Conservation (phyloP, 2,888 invertebrate species). For the Sepioteuthis lessoniana region DNA sequence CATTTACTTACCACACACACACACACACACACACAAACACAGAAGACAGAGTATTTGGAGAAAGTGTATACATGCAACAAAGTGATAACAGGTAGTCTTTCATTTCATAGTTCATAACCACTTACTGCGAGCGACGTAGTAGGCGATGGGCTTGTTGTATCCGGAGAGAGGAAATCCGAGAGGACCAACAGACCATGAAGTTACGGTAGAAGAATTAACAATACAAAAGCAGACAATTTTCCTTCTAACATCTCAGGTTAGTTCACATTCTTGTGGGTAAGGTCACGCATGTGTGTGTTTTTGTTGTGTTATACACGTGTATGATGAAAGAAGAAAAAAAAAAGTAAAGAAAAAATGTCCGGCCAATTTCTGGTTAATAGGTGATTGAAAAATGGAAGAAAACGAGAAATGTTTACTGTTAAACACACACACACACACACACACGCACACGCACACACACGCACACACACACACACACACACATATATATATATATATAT, state of each 20-base stretch:
- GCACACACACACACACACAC: neutral
- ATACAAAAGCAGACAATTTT: neutral
- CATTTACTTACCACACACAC: neutral
- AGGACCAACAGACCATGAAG: neutral
- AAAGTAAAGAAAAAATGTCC: neutral
- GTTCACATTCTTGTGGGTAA: neutral
- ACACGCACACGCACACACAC: neutral
- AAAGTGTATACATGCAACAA: neutral
- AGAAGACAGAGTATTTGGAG: neutral
- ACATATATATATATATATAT: slow-evolving; percentile 35
- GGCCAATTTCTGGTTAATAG: neutral
- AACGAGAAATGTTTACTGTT: neutral
- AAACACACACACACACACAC: neutral
- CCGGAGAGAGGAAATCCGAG: neutral
- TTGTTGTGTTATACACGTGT: neutral
- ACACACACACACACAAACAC: no score
- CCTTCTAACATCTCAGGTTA: slow-evolving; percentile 21
- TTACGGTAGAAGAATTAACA: slow-evolving; percentile 21
- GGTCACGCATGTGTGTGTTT: neutral
- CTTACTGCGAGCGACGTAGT: neutral
- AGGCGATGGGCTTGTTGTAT: neutral
- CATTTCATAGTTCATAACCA: neutral
- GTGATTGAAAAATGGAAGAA: neutral
- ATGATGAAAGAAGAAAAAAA: neutral
- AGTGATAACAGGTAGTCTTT: neutral